Base-by-base conservation (phyloP, 2,797 vertebrate species). In the Caiman crocodilus region DNA sequence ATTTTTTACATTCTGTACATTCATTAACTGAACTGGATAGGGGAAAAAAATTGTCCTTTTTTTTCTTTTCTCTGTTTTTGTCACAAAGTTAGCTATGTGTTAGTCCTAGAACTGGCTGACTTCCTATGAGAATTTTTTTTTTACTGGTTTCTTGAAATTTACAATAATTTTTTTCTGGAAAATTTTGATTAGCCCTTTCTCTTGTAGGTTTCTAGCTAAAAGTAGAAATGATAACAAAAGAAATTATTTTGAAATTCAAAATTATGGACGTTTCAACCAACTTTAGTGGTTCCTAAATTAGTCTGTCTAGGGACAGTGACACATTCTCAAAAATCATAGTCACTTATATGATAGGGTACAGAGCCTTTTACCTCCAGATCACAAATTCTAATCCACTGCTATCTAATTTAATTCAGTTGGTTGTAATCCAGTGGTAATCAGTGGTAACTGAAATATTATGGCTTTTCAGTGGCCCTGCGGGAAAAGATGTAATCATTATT, bases 341-440 rank as follows among this genome's bases (percentile, higher is more conserved):
- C 73, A 69, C 76, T 76, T n/a, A 63, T 42, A 42, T 1, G 9
- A 28, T 5, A 59, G 42, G 58, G 6, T 17, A 65, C 7, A 65
- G n/a, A 67, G 9, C 75, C 85, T 95, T 79, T 4, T 7, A 7
- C 92, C 93, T 93, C 87, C 65, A 59, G 59, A 0, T 73, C 28
- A 60, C 74, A 84, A 71, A 1, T 56, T 59, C 69, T 86, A 89
- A 90, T 87, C 85, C 85, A 5, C 42, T 61, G 93, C 79, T 17
- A 88, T 56, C 91, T 59, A 89, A 94, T n/a, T 87, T 76, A 7
- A 76, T 75, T 75, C 94, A 30, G 90, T 80, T 73, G 84, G 76
- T 76, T 82, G 77, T 65, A 85, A 1, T 30, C 17, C 63, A 69
- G 17, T 67, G 64, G 16, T 30, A 17, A 64, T 64, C 63, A n/a